A percentile compares a stretch with the other conserved stretches of the same genome.
These are phyloP conservation scores for Meloidogyne hapla DNA, from an alignment of 1,140 invertebrate species.

Conservation along the genomic window DNA sequence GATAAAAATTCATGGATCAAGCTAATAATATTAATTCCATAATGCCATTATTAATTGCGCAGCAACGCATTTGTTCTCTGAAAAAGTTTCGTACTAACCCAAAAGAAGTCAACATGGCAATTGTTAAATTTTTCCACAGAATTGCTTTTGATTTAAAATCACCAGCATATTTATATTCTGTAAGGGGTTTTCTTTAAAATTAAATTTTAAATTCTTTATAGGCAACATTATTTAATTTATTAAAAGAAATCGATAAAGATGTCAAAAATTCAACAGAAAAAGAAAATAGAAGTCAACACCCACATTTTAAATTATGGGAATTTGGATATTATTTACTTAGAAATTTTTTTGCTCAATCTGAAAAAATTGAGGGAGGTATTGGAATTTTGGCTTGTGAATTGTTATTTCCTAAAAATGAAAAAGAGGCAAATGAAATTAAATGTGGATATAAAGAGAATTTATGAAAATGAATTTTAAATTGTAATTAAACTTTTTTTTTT, in stretches of 20 bases:
- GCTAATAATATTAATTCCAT: no score
- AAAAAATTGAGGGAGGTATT: constrained; percentile 23
- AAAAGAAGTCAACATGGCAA: constrained; percentile 40
- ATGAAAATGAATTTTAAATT: neutral
- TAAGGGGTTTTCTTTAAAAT: constrained; percentile 14
- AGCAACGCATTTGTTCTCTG: constrained; percentile 29
- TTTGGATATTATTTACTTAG: constrained; percentile 47
- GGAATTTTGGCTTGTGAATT: constrained; percentile 41
- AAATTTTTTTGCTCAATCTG: constrained; percentile 40
- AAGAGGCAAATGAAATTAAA: constrained; percentile 43
- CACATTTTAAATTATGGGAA: constrained; percentile 41
- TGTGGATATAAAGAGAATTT: constrained; percentile 27
- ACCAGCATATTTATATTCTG: constrained; percentile 38
- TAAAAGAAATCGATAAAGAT: constrained; percentile 32
- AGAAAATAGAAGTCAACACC: constrained; percentile 36
- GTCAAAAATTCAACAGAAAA: constrained; percentile 1
- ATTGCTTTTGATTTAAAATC: constrained; percentile 50
- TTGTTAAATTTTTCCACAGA: constrained; percentile 46
- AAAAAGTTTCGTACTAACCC: constrained; percentile 39
- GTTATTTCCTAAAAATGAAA: constrained; percentile 41
- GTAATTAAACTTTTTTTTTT: neutral
- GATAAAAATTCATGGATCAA: no score
- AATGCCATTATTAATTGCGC: no score
- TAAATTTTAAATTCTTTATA: constrained; percentile 22
- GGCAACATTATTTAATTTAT: constrained; percentile 43